Evolutionary conservation across 2,113 vertebrate genomes (phyloP).

Genomic region (Hypanus sabinus): DNA sequence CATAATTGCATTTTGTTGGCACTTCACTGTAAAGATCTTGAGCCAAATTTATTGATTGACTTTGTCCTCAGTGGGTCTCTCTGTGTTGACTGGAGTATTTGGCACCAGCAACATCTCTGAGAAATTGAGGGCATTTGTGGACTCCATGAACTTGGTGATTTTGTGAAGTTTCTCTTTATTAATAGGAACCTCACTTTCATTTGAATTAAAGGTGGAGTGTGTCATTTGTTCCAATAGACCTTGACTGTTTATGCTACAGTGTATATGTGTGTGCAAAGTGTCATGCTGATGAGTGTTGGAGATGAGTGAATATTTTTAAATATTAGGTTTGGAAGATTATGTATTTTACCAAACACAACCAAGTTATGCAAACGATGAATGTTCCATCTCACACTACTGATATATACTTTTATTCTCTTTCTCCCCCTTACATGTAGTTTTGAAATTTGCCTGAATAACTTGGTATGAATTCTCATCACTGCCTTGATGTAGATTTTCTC

Average conservation of each 20-base stretch:
- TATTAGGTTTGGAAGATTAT: neutral
- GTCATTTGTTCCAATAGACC: neutral
- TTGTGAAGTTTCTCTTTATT: neutral
- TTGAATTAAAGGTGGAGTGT: neutral
- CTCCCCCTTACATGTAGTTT: neutral
- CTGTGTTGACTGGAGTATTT: neutral
- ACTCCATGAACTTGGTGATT: neutral
- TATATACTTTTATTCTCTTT: neutral
- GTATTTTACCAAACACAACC: neutral
- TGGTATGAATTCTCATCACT: no score
- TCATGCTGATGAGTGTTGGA: neutral
- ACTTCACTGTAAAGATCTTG: neutral
- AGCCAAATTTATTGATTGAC: constrained; percentile 7
- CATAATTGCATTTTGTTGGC: neutral
- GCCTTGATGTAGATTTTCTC: no score
- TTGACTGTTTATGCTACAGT: neutral
- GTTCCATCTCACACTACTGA: neutral
- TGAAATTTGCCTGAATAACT: no score
- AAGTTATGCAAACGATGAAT: neutral
- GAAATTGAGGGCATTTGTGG: constrained; percentile 10
- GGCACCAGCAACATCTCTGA: neutral
- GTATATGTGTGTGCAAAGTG: neutral
- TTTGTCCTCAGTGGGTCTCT: neutral
- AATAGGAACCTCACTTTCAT: neutral
- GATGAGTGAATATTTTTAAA: neutral